A percentile compares a stretch with the other conserved stretches of the same genome.
phyloP scores from a whole-genome alignment of 2,113 vertebrate genomes.

The Micronycteris hirsuta region DNA sequence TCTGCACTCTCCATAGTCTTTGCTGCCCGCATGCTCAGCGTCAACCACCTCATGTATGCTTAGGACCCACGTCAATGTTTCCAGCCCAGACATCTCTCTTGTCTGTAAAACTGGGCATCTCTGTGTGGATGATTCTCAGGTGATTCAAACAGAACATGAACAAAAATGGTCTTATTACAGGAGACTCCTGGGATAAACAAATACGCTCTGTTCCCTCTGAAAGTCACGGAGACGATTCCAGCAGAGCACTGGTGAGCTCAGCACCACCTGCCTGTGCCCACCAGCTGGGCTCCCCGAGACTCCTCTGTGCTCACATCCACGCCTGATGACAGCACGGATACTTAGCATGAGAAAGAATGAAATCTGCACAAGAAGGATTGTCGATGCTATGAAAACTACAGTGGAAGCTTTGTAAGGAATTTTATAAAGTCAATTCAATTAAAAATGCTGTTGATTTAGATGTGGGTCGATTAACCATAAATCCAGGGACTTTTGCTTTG shows the following conservation, averaged over 20 bases:
- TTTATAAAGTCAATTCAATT: neutral
- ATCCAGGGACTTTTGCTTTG: neutral
- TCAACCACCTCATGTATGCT: neutral
- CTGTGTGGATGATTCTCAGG: neutral
- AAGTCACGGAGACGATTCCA: neutral
- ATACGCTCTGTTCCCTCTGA: neutral
- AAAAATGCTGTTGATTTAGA: neutral
- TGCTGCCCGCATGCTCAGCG: neutral
- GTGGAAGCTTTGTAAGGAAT: neutral
- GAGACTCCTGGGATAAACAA: neutral
- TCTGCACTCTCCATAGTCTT: neutral
- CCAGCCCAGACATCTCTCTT: neutral
- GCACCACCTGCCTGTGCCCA: rapidly evolving
- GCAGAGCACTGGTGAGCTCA: no score
- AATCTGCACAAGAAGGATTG: neutral
- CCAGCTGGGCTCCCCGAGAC: rapidly evolving
- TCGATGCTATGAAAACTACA: neutral
- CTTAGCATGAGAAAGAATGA: neutral
- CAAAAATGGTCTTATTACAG: neutral
- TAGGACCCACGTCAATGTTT: no score
- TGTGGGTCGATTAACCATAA: neutral
- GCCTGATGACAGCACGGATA: neutral
- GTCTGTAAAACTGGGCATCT: neutral
- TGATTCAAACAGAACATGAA: neutral
- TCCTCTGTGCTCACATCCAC: neutral